phyloP scores from a whole-genome alignment of 2,797 vertebrate species.

The Molossus molossus region DNA sequence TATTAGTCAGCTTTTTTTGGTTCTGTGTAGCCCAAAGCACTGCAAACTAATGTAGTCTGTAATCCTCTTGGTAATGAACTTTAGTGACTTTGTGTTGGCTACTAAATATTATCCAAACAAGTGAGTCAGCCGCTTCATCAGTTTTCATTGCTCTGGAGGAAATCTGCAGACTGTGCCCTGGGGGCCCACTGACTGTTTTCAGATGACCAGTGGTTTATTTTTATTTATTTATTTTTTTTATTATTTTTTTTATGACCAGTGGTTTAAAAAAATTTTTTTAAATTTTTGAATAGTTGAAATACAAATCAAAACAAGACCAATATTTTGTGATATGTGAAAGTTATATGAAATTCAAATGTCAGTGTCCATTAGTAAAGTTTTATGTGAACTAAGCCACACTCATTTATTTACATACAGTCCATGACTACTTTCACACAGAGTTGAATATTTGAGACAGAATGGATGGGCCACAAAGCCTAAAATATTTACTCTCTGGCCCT shows the following conservation, averaged over 20 bases:
- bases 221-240: no score
- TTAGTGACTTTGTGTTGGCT: background rate
- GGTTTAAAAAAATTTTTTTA: background rate
- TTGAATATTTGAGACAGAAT: slow-evolving; percentile 46
- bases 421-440: background rate
- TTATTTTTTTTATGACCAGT: no score
- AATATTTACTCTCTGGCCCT: slow-evolving; percentile 43
- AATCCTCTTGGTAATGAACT: slow-evolving; percentile 32
- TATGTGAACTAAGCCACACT: background rate
- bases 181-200: background rate
- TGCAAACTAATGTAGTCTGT: background rate
- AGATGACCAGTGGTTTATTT: background rate
- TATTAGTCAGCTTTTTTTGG: background rate
- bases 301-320: slow-evolving; percentile 66
- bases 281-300: slow-evolving; percentile 59
- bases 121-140: background rate
- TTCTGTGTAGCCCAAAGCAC: background rate
- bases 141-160: slow-evolving; percentile 15
- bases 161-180: background rate
- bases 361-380: slow-evolving; percentile 62
- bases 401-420: slow-evolving; percentile 13
- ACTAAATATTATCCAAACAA: background rate
- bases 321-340: slow-evolving; percentile 58
- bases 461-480: slow-evolving; percentile 3
- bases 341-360: slow-evolving; percentile 51